Evolutionary conservation across 2,888 invertebrate genomes (phyloP), one percentile per base, ranked within the genome.

Genomic region (Nomada ruficornis): DNA sequence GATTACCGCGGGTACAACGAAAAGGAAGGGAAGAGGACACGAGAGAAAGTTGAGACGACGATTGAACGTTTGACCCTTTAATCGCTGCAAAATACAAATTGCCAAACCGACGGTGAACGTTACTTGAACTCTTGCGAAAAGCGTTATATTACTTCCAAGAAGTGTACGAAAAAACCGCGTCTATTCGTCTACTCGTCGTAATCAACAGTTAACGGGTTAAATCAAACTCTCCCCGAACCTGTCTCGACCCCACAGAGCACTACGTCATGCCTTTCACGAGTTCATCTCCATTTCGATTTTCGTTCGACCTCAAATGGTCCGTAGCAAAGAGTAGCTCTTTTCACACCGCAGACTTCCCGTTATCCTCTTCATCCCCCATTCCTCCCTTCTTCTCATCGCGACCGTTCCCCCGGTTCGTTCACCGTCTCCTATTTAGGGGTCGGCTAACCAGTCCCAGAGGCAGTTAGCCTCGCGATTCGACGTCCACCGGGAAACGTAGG

Each of bases 401-500:
- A 52, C 26, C 1, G 20, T 26, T 26, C 7, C 13, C 63, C 26
- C 36, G 11, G 62, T 70, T 47, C 50, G 64, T 64, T 67, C 65
- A 26, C 69, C 64, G 42, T 26, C 42, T n/a, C 10, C 36, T 36
- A 9, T 50, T n/a, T 47, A n/a, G 2, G 20, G 29, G 20, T 44
- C 29, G 26, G 15, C 60, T 54, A 29, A 36, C 23, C 26, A 44
- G 52, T 67, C 57, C 65, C 71, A n/a, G n/a, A 57, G 50, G 29
- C 71, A 71, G 80, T 80, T 80, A 80, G 64, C 60, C 52, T 42
- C 62, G 82, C 71, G 60, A 54, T 64, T n/a, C 15, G 15, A 62
- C 62, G 52, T n/a, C 52, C 42, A 54, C 20, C 23, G 44, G 13
- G 47, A 50, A 29, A 5, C 44, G 18, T 18, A 50, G 54, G 18